These are phyloP conservation scores for Stratiolaelaps scimitus DNA, from an alignment of 1,140 invertebrate species.

Conservation along the genomic window DNA sequence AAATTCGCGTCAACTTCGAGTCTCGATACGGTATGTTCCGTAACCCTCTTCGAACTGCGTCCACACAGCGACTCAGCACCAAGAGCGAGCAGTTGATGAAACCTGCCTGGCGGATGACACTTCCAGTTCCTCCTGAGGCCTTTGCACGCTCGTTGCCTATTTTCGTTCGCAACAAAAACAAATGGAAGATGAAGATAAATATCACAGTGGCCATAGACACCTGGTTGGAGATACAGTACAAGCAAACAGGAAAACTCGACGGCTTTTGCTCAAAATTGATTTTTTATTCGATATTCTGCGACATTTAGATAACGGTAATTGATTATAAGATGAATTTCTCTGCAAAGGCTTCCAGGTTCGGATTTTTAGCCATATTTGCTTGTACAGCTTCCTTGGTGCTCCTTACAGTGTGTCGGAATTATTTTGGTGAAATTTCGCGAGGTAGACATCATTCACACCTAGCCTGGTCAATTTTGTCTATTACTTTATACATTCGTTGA, in stretches of 20 bases:
- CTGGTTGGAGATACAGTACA: too few relatives aligned
- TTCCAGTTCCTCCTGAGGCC: not conserved
- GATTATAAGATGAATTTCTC: not conserved
- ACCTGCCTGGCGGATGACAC: not conserved
- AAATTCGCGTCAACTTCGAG: not conserved
- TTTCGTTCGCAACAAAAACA: too few relatives aligned
- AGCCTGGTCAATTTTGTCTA: not conserved
- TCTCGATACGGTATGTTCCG: conserved; percentile 4
- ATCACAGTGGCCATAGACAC: too few relatives aligned
- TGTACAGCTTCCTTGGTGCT: too few relatives aligned
- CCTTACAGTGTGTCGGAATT: not conserved
- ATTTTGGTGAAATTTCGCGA: too few relatives aligned
- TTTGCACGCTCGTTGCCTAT: not conserved
- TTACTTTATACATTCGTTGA: not conserved
- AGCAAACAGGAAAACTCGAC: too few relatives aligned
- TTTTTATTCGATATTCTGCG: too few relatives aligned
- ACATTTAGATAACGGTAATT: not conserved
- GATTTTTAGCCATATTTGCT: too few relatives aligned
- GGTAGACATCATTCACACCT: not conserved
- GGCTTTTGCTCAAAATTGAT: too few relatives aligned
- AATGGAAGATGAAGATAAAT: too few relatives aligned
- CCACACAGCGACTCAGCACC: conserved; percentile 1
- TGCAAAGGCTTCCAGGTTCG: too few relatives aligned
- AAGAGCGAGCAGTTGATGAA: conserved; percentile 22
- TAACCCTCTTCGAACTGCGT: not conserved